These are phyloP conservation scores for Scolopax mira DNA, from an alignment of 2,113 vertebrate genomes.

Conservation along the genomic window DNA sequence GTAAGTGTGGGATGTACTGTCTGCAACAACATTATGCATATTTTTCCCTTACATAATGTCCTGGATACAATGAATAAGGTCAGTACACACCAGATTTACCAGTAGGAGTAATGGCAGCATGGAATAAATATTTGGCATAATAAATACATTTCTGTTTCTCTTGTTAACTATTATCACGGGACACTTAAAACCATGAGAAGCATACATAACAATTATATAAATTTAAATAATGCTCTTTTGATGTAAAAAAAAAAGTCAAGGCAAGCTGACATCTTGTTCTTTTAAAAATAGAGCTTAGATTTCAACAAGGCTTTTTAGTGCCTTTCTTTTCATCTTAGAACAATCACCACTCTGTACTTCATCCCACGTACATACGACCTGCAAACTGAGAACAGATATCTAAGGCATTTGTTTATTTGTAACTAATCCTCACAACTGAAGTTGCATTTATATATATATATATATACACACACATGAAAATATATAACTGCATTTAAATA, in stretches of 20 bases:
- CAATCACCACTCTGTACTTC: slow-evolving; percentile 11
- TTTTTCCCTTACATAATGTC: slow-evolving; percentile 63
- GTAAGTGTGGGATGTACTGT: slow-evolving; percentile 61
- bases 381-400: not conserved
- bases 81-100: slow-evolving; percentile 54
- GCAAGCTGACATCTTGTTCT: not conserved
- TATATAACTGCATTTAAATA: not conserved
- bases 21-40: slow-evolving; percentile 42
- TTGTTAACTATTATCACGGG: slow-evolving; percentile 11
- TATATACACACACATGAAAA: not conserved
- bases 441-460: not conserved
- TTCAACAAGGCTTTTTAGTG: not conserved
- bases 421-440: not conserved
- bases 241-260: not conserved
- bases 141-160: slow-evolving; percentile 61
- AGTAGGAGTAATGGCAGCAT: slow-evolving; percentile 72
- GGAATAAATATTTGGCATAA: slow-evolving; percentile 74
- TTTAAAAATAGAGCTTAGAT: not conserved
- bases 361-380: not conserved
- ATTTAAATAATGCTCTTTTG: not conserved
- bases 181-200: not conserved
- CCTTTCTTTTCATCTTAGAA: not conserved
- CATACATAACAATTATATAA: not conserved
- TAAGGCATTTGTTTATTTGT: not conserved
- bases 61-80: slow-evolving; percentile 63